A percentile compares a stretch with the other conserved stretches of the same genome.
These are phyloP conservation scores for Sturnira hondurensis DNA, from an alignment of 2,113 vertebrate species.

Conservation along the genomic window DNA sequence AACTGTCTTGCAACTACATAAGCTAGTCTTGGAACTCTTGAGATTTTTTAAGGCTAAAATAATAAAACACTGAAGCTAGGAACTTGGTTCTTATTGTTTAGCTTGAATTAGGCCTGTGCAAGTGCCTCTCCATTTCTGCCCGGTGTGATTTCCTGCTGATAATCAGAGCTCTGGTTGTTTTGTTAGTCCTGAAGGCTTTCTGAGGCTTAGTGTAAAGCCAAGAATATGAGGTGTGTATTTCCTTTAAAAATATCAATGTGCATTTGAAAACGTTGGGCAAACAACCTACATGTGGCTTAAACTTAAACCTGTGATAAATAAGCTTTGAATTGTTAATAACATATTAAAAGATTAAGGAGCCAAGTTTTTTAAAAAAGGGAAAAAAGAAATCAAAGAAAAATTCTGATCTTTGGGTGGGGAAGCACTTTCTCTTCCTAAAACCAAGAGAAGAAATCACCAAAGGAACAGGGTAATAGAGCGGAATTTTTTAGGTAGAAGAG, in stretches of 20 bases:
- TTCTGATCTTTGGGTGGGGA: neutral
- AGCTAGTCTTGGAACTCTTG: neutral
- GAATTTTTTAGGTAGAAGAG: neutral
- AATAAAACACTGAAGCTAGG: neutral
- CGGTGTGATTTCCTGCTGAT: conserved; percentile 20
- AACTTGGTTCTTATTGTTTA: neutral
- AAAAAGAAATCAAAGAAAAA: neutral
- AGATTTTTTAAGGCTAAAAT: neutral
- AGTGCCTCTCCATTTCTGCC: neutral
- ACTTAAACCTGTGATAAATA: neutral
- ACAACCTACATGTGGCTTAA: neutral
- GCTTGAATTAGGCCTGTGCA: neutral
- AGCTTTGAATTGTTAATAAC: neutral
- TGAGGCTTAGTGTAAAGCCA: neutral
- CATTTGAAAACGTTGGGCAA: conserved; percentile 19
- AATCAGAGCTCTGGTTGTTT: conserved; percentile 3
- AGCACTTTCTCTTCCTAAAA: neutral
- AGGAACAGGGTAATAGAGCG: neutral
- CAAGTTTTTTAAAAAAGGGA: neutral
- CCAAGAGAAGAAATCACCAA: conserved; percentile 10
- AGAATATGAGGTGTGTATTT: neutral
- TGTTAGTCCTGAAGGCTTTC: neutral
- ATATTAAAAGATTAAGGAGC: neutral
- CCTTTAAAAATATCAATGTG: conserved; percentile 15
- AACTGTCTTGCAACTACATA: neutral